A percentile compares a stretch with the other conserved stretches of the same genome.
Conservation (phyloP, 2,797 vertebrate genomes). For the Chaetodon trifasciatus region DNA sequence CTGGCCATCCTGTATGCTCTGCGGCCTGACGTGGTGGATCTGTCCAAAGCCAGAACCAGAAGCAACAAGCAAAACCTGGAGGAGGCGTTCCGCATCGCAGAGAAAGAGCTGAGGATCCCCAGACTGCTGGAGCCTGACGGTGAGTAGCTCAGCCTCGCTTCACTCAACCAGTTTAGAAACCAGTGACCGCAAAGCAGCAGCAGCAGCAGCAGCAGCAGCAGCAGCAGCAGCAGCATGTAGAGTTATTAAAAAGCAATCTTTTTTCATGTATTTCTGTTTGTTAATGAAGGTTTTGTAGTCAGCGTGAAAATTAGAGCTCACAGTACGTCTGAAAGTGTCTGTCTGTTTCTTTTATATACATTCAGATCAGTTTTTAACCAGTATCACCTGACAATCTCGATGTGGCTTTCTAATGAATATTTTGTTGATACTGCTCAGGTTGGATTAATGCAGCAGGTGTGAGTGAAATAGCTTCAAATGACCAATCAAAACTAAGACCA, state of each 20-base stretch:
- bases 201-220: too few species aligned
- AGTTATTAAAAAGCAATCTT: too few species aligned
- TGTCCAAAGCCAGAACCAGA: slow-evolving; percentile 86
- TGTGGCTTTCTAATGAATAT: too few species aligned
- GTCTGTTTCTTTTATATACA: background rate
- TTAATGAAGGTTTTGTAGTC: background rate
- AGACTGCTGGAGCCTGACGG: slow-evolving; percentile 93
- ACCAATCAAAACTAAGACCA: background rate
- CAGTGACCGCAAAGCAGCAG: too few species aligned
- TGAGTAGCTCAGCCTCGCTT: slow-evolving; percentile 53
- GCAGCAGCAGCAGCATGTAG: background rate
- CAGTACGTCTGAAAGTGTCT: background rate
- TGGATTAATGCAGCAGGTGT: too few species aligned
- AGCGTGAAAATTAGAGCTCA: background rate
- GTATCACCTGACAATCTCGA: too few species aligned
- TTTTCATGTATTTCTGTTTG: background rate
- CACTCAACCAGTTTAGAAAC: background rate
- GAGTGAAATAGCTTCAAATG: too few species aligned
- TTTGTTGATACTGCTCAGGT: too few species aligned
- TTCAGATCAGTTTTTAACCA: background rate
- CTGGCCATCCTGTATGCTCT: slow-evolving; percentile 91
- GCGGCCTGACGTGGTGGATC: slow-evolving; percentile 90
- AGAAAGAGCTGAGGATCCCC: slow-evolving; percentile 92
- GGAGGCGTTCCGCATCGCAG: slow-evolving; percentile 92
- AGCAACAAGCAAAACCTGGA: slow-evolving; percentile 94